Evolutionary conservation across 2,113 vertebrate species (phyloP).

Genomic region (Muntiacus muntjak): DNA sequence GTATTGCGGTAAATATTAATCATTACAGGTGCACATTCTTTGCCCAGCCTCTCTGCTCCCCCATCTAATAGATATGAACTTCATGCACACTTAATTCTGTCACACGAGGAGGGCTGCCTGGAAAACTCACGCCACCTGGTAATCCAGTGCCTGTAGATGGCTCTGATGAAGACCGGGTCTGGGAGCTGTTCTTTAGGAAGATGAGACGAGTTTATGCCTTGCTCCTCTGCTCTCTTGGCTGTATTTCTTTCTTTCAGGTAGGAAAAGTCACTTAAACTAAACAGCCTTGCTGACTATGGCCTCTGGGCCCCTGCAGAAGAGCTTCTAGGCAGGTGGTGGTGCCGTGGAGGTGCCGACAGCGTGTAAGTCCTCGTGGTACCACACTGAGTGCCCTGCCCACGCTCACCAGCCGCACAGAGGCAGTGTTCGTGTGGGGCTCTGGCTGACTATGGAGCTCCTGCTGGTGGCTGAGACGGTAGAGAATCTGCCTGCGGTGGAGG

Average conservation of each 20-base stretch:
- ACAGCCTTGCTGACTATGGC: not conserved
- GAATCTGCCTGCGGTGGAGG: not conserved
- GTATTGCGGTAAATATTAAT: not conserved
- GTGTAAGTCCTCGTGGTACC: not conserved
- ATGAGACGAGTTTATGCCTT: fast-evolving
- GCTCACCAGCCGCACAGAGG: fast-evolving
- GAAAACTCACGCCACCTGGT: no score
- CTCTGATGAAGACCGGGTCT: fast-evolving
- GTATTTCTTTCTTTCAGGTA: not conserved
- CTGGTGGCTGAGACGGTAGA: fast-evolving
- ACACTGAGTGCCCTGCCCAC: not conserved
- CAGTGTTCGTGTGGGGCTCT: fast-evolving
- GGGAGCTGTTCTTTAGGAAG: not conserved
- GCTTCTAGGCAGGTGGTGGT: not conserved
- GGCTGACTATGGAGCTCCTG: not conserved
- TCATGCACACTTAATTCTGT: not conserved
- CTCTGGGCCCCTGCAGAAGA: not conserved
- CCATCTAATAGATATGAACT: not conserved
- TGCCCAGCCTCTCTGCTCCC: not conserved
- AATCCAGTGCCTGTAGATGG: fast-evolving
- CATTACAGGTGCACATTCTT: not conserved
- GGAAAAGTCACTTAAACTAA: not conserved
- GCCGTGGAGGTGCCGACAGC: fast-evolving
- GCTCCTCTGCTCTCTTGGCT: no score
- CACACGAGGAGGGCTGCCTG: not conserved